Evolutionary conservation across 2,888 invertebrate genomes (phyloP), one percentile per base, ranked within the genome.

Genomic region (Limnephilus rhombicus): DNA sequence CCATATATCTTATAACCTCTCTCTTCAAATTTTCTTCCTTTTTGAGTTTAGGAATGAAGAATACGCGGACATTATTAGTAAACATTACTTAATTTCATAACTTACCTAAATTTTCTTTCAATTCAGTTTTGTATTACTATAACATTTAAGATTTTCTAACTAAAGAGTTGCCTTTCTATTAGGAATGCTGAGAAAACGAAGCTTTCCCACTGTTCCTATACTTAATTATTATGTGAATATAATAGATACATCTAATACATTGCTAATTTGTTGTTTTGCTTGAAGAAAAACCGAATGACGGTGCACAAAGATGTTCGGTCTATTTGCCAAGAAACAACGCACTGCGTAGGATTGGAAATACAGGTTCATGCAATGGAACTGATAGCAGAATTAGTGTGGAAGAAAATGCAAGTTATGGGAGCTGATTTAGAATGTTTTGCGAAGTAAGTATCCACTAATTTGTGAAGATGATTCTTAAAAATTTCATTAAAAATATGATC

Each of bases 341-440:
- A 95, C 93, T 95, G 96, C 90, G 94, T 96, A 11, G 96, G 96
- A 1, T 94, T 96, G 94, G 96, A 96, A 94, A 96, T 96, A 92
- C 96, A 96, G 53, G 95, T 95, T 94, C 95, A 96, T 90, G 96
- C 97, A 0, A 95, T 96, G 94, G 97, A 97, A 93, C 94, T 97
- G 18, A 96, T 97, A 89, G 95, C 97, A 1, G 97, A 97, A 94
- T 94, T 97, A 7, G 95, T 96, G 29, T 97, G 96, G 95, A 96
- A 96, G 94, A 97, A 97, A 94, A 94, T 97, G 86, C 94, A 95
- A 41, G 94, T 96, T 0, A 97, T 97, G 94, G 96, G 96, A 5
- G 94, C 95, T 24, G 97, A 97, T 95, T 95, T 97, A 93, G 97
- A 97, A 95, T 96, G 96, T 80, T 97, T 97, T 95, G 96, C 97